A percentile compares a stretch with the other conserved stretches of the same genome.
phyloP scores from a whole-genome alignment of 2,888 invertebrate species.

The Trichopoda pennipes region DNA sequence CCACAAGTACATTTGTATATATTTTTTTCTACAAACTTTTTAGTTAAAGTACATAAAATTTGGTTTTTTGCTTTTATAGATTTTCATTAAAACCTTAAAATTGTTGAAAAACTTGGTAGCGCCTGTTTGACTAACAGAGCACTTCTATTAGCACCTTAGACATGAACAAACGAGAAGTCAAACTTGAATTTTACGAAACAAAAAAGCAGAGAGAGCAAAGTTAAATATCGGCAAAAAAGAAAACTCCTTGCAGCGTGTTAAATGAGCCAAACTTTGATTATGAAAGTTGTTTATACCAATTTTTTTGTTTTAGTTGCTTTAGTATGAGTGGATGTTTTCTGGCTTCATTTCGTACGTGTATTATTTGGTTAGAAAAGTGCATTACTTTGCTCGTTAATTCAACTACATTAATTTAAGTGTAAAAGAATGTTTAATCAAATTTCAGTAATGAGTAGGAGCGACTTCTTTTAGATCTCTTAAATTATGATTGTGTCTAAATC shows the following conservation, averaged over 20 bases:
- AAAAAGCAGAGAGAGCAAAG: neutral
- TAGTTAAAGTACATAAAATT: neutral
- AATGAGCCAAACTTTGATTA: conserved; percentile 78
- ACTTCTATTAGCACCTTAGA: conserved; percentile 21
- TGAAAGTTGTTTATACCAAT: conserved; percentile 69
- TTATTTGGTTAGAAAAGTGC: neutral
- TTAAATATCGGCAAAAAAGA: conserved; percentile 33
- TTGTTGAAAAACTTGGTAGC: neutral
- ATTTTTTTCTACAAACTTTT: too few species aligned
- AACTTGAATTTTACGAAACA: conserved; percentile 27
- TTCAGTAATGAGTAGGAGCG: too few species aligned
- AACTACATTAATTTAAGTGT: neutral
- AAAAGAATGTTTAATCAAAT: neutral
- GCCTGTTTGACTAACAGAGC: neutral
- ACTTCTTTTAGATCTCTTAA: too few species aligned
- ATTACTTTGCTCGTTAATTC: neutral
- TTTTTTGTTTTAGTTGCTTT: conserved; percentile 30
- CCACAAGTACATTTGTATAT: neutral
- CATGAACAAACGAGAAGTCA: neutral
- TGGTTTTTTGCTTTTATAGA: conserved; percentile 36
- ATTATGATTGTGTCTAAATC: too few species aligned
- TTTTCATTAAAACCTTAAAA: conserved; percentile 30
- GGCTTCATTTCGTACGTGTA: neutral
- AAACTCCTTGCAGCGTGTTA: conserved; percentile 65
- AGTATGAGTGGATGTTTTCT: conserved; percentile 14